Conservation (phyloP, 2,113 vertebrate species). For the Scortum barcoo region DNA sequence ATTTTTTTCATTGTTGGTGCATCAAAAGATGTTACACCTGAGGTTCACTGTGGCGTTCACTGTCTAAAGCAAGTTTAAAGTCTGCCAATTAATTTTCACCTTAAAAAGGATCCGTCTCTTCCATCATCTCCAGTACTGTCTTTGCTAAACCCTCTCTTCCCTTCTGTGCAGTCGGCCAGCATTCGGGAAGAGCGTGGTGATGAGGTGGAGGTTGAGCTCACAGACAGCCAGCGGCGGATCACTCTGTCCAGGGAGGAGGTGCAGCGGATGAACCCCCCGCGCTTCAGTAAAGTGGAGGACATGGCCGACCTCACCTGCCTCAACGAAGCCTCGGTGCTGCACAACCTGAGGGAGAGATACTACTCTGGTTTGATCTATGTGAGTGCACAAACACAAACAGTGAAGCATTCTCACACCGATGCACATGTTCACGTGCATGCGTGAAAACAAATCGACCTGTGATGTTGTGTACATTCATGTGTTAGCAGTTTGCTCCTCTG, state of each 20-base stretch:
- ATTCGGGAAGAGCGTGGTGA: conserved; percentile 85
- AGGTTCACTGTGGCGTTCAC: not conserved
- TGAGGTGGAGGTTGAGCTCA: conserved; percentile 87
- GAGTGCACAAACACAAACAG: conserved; percentile 60
- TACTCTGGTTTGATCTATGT: conserved; percentile 88
- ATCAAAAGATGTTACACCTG: not conserved
- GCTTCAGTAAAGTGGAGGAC: conserved; percentile 89
- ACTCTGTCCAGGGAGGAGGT: conserved; percentile 86
- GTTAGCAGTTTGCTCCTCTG: conserved; percentile 2
- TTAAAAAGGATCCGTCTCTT: not conserved
- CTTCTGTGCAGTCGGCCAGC: conserved; percentile 81
- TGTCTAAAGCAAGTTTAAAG: not conserved
- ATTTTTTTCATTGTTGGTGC: not conserved
- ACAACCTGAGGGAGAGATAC: conserved; percentile 88
- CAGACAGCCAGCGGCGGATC: conserved; percentile 81
- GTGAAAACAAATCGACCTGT: not conserved
- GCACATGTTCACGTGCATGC: not conserved
- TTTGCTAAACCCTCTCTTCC: not conserved
- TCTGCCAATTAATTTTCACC: not conserved
- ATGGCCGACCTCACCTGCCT: conserved; percentile 90
- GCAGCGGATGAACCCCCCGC: conserved; percentile 88
- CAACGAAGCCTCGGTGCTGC: conserved; percentile 87
- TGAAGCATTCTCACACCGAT: not conserved
- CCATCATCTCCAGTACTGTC: not conserved
- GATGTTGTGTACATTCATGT: conserved; percentile 29